Percentiles rank a stretch among this genome's conserved stretches.
Conservation (phyloP, 2,888 invertebrate genomes). For the Cephus nigrinus region DNA sequence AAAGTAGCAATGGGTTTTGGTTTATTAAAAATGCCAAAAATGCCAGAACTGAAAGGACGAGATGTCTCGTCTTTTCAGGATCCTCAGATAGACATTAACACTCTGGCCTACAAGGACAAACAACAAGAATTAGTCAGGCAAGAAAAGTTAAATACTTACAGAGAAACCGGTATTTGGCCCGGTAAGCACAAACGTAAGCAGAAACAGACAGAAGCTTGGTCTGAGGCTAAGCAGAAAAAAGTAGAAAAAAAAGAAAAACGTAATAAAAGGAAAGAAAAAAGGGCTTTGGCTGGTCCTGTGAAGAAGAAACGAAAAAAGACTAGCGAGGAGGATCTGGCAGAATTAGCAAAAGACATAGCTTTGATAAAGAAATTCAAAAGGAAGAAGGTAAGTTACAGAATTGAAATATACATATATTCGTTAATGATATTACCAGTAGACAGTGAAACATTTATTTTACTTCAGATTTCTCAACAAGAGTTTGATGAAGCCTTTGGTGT, state of each 20-base stretch:
- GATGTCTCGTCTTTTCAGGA: slow-evolving; percentile 70
- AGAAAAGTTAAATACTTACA: slow-evolving; percentile 77
- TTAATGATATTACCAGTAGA: too few relatives aligned
- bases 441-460: slow-evolving; percentile 21
- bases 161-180: slow-evolving; percentile 82
- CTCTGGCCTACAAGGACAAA: slow-evolving; percentile 83
- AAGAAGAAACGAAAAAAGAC: slow-evolving; percentile 70
- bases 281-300: slow-evolving; percentile 48
- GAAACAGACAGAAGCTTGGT: slow-evolving; percentile 81
- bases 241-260: slow-evolving; percentile 74
- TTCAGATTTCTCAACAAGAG: slow-evolving; percentile 66
- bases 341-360: slow-evolving; percentile 83
- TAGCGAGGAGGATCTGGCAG: slow-evolving; percentile 79
- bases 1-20: slow-evolving; percentile 90
- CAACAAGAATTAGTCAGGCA: slow-evolving; percentile 80
- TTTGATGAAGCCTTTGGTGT: slow-evolving; percentile 66
- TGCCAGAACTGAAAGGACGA: slow-evolving; percentile 90
- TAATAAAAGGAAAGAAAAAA: slow-evolving; percentile 73
- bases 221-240: slow-evolving; percentile 79
- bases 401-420: too few relatives aligned
- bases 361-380: slow-evolving; percentile 88
- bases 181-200: slow-evolving; percentile 70
- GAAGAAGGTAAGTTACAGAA: slow-evolving; percentile 71
- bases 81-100: slow-evolving; percentile 77
- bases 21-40: slow-evolving; percentile 88